A percentile compares a stretch with the other conserved stretches of the same genome.
Conservation (phyloP, 2,113 vertebrate species). For the Myrmecobius fasciatus region DNA sequence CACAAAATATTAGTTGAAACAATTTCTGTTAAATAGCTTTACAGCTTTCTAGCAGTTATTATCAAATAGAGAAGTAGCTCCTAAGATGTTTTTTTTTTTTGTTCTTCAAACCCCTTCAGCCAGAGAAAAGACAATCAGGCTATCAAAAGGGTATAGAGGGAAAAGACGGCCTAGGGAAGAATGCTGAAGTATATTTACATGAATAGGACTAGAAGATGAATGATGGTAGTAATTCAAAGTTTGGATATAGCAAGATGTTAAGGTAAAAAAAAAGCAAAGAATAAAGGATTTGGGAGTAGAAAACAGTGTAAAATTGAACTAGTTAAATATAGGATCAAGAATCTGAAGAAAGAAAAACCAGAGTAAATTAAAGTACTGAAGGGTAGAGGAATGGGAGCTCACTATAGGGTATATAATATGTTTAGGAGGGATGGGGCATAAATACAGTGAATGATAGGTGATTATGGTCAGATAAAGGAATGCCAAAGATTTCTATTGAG, state of each 20-base stretch:
- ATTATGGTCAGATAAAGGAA: background rate
- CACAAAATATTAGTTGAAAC: background rate
- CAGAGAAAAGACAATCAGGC: background rate
- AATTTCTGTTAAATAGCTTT: background rate
- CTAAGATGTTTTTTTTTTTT: background rate
- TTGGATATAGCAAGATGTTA: too few relatives aligned
- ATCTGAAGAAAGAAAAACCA: too few relatives aligned
- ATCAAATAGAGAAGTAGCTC: background rate
- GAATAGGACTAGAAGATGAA: too few relatives aligned
- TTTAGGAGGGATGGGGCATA: background rate
- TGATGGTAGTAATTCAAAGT: too few relatives aligned
- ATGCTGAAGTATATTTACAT: background rate
- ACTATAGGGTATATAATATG: too few relatives aligned
- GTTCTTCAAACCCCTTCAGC: background rate
- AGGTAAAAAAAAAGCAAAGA: too few relatives aligned
- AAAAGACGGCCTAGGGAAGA: background rate
- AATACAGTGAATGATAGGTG: background rate
- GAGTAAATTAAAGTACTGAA: too few relatives aligned
- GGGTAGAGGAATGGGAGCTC: too few relatives aligned
- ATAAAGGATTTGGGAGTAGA: too few relatives aligned
- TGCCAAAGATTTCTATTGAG: background rate
- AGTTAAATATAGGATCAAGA: too few relatives aligned
- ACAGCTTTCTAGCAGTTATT: background rate
- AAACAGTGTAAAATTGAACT: too few relatives aligned
- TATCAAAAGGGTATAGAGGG: background rate